phyloP scores from a whole-genome alignment of 2,888 invertebrate species.

The Lepidonotus clava region DNA sequence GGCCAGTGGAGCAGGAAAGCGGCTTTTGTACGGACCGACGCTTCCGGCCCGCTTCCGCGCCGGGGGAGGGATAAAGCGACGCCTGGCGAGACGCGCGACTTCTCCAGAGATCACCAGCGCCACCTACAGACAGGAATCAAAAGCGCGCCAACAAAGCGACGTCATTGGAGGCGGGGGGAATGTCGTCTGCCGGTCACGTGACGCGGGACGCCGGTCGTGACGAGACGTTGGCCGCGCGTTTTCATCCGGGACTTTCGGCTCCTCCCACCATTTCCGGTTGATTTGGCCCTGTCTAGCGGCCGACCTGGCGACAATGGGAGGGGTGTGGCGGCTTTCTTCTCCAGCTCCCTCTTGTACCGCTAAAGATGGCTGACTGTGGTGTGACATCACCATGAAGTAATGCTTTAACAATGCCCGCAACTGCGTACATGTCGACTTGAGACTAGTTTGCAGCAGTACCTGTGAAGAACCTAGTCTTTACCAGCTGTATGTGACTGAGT shows the following conservation, averaged over 20 bases:
- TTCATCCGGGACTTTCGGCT: constrained; percentile 51
- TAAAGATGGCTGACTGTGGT: constrained; percentile 5
- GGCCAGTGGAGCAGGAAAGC: constrained; percentile 43
- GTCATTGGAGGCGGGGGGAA: neutral
- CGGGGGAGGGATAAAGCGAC: constrained; percentile 4
- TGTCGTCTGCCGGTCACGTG: constrained; percentile 50
- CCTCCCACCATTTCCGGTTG: constrained; percentile 49
- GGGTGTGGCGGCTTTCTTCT: neutral
- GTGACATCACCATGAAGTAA: constrained; percentile 9
- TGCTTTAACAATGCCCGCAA: neutral
- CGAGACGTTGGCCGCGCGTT: neutral
- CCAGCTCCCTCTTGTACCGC: neutral
- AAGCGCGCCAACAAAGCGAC: constrained; percentile 42
- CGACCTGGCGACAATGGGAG: constrained; percentile 14
- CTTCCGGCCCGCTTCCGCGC: constrained; percentile 12
- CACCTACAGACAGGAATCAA: constrained; percentile 49
- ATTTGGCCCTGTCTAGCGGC: neutral
- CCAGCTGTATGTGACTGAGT: too few species aligned
- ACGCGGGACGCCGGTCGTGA: neutral
- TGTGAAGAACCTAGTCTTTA: too few species aligned
- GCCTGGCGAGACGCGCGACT: constrained; percentile 11
- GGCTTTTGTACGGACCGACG: constrained; percentile 53
- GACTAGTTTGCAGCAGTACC: too few species aligned
- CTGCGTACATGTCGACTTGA: neutral
- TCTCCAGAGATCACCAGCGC: constrained; percentile 37